A percentile compares a stretch with the other conserved stretches of the same genome.
phyloP scores from a whole-genome alignment of 1,140 invertebrate species.

The Ceratina australensis region DNA sequence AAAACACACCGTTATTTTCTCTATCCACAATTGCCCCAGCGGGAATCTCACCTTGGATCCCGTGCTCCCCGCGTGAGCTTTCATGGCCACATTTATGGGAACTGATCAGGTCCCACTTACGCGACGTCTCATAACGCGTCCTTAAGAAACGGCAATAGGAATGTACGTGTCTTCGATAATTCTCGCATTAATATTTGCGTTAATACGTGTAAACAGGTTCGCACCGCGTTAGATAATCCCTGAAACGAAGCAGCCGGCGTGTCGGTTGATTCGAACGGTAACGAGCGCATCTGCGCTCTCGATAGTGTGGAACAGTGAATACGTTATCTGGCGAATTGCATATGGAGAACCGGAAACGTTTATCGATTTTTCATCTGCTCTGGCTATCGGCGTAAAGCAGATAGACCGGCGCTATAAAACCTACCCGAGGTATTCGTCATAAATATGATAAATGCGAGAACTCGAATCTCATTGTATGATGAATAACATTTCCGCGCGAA shows the following conservation, averaged over 20 bases:
- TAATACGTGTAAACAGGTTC: neutral
- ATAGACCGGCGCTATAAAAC: conserved; percentile 1
- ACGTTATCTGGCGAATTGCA: conserved; percentile 15
- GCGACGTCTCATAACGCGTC: neutral
- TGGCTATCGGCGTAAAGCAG: conserved; percentile 23
- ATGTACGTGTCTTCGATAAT: no score
- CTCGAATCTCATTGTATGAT: no score
- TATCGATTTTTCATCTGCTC: conserved; percentile 35
- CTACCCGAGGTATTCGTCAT: neutral
- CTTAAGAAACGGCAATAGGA: no score
- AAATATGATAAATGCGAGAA: neutral
- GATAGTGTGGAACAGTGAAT: conserved; percentile 16
- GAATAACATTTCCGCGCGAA: no score
- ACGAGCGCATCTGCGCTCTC: conserved; percentile 12
- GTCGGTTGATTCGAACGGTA: neutral
- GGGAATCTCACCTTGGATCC: conserved; percentile 29
- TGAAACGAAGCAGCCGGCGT: neutral
- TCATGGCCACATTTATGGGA: conserved; percentile 23
- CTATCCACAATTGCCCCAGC: conserved; percentile 33
- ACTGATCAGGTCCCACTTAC: neutral
- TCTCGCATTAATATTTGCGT: no score
- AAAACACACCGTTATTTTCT: conserved; percentile 43
- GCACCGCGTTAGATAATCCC: neutral
- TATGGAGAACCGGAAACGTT: conserved; percentile 25
- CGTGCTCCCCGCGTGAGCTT: neutral